Conservation (phyloP, 2,888 invertebrate species). For the Harmothoe impar region DNA sequence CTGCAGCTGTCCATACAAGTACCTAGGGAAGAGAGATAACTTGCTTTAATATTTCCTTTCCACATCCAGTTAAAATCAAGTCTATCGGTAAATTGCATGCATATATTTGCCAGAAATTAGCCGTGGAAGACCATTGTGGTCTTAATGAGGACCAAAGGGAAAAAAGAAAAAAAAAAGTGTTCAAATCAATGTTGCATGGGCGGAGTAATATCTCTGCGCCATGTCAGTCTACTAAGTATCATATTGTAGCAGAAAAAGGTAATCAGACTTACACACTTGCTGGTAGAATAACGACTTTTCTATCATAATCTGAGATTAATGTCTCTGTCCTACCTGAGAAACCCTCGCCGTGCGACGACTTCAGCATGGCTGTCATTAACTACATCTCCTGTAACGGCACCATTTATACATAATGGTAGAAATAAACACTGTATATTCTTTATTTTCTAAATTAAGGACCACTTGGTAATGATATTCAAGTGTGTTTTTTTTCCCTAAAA, state of each 20-base stretch:
- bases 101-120: too few species aligned
- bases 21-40: not conserved
- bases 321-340: slow-evolving; percentile 86
- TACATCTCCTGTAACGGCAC: slow-evolving; percentile 84
- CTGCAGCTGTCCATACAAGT: slow-evolving; percentile 32
- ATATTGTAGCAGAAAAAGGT: too few species aligned
- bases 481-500: not conserved
- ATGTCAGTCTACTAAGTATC: too few species aligned
- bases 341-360: slow-evolving; percentile 91
- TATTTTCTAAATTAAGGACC: not conserved
- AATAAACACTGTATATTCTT: not conserved
- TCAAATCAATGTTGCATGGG: too few species aligned
- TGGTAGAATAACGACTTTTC: too few species aligned
- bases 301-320: too few species aligned
- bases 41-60: not conserved
- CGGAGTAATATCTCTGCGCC: too few species aligned
- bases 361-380: slow-evolving; percentile 97
- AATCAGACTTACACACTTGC: too few species aligned
- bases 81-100: too few species aligned
- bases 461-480: not conserved
- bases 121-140: too few species aligned
- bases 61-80: slow-evolving; percentile 83
- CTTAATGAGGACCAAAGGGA: too few species aligned
- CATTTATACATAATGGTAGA: not conserved
- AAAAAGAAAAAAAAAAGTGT: too few species aligned